Evolutionary conservation across 2,113 vertebrate species (phyloP), one percentile per base, ranked within the genome.

Genomic region (zebrafish (Danio rerio)): DNA sequence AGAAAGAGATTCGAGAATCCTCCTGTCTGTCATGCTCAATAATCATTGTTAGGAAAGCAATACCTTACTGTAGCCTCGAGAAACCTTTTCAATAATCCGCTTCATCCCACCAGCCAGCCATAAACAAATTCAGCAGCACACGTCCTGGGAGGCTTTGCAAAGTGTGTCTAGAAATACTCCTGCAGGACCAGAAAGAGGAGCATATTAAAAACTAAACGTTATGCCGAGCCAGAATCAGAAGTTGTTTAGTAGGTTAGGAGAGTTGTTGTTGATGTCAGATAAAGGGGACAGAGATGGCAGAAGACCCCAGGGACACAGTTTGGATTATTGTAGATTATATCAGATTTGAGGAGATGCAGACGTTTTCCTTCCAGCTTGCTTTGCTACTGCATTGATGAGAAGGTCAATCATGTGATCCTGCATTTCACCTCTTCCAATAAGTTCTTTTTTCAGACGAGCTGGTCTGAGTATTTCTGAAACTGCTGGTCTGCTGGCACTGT

Each of bases 41-140:
- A 52, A 75, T 62, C 71, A 59, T 84, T 11, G 82, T 71, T 78
- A 86, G 88, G 88, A 90, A 90, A 89, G 88, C 1, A 90, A 79
- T 63, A 80, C 68, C 20, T 80, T 75, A 15, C 31, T 65, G 62
- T 8, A 59, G 12, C 78, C 73, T 55, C 68, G 63, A 78, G 58
- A 56, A 80, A 78, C 71, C 63, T 72, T 45, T 43, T 50, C 62
- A 63, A 84, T 88, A 75, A 85, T 56, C 45, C 53, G 40, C 55
- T 43, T 53, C 65, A 82, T 63, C 63, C 55, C 56, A 62, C 45
- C 53, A 31, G 20, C 13, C 49, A 42, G 40, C 52, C 12, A 18
- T 62, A 74, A 73, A 78, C 43, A 31, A 59, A 74, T 55, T 16
- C 9, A 62, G 63, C n/a, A n/a, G n/a, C n/a, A n/a, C n/a, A 21